Conservation (phyloP, 2,113 vertebrate genomes). For the Periophthalmus modestus region DNA sequence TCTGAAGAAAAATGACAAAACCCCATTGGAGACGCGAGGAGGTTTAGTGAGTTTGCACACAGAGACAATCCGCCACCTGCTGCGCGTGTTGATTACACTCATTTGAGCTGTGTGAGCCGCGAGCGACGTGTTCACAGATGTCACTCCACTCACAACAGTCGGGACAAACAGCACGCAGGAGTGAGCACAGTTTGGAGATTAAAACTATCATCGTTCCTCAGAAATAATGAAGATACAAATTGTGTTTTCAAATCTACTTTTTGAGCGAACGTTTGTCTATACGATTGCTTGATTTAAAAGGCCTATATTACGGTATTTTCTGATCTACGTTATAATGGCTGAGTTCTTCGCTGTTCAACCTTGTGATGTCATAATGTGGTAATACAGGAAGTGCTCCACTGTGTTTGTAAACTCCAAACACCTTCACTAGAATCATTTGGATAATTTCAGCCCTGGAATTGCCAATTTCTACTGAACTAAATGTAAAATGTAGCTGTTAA, state of each 20-base stretch:
- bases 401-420: no score
- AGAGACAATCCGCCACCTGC: neutral
- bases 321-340: no score
- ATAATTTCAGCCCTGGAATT: no score
- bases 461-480: no score
- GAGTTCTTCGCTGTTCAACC: no score
- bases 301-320: no score
- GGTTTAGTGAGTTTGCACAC: neutral
- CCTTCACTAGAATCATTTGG: no score
- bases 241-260: neutral
- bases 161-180: neutral
- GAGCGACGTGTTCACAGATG: neutral
- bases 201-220: neutral
- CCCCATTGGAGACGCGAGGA: neutral
- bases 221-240: neutral
- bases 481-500: no score
- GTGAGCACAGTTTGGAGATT: neutral
- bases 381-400: no score
- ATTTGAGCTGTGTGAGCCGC: neutral
- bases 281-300: neutral
- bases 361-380: no score
- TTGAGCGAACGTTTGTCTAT: neutral
- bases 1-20: neutral
- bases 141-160: neutral
- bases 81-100: neutral